These are phyloP conservation scores for Ciconia maguari DNA, from an alignment of 2,113 vertebrate species.

Conservation along the genomic window DNA sequence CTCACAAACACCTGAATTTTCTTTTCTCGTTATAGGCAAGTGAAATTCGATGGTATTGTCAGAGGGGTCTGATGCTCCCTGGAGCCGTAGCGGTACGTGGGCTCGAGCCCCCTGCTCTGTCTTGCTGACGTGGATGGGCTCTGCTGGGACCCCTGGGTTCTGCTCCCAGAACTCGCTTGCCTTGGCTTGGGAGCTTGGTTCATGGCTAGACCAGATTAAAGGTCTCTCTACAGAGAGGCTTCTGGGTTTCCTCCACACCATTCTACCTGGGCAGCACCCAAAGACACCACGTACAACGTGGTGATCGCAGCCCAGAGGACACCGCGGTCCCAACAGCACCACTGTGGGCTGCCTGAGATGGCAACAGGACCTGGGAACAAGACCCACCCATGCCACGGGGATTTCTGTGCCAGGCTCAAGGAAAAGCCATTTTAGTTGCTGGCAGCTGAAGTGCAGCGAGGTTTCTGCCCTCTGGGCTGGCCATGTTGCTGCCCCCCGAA, in stretches of 20 bases:
- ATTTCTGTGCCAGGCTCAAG: background rate
- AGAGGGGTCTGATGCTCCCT: background rate
- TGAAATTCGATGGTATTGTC: background rate
- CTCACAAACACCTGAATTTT: background rate
- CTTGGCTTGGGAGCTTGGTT: background rate
- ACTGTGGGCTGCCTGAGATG: accelerated
- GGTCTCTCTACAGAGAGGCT: background rate
- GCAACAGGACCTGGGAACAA: background rate
- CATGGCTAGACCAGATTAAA: background rate
- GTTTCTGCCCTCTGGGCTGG: background rate
- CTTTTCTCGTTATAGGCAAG: background rate
- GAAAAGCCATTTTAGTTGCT: background rate
- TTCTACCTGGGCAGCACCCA: background rate
- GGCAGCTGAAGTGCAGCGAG: background rate
- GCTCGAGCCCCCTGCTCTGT: background rate
- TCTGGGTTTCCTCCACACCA: background rate
- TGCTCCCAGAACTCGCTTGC: background rate
- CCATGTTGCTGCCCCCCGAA: accelerated
- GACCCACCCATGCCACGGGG: accelerated
- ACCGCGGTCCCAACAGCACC: background rate
- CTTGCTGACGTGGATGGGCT: background rate
- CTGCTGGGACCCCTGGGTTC: background rate
- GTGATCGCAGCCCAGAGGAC: background rate
- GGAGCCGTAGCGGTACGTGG: background rate
- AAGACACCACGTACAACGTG: accelerated